phyloP scores from a whole-genome alignment of 1,140 invertebrate genomes.

The Drosophila obscura region DNA sequence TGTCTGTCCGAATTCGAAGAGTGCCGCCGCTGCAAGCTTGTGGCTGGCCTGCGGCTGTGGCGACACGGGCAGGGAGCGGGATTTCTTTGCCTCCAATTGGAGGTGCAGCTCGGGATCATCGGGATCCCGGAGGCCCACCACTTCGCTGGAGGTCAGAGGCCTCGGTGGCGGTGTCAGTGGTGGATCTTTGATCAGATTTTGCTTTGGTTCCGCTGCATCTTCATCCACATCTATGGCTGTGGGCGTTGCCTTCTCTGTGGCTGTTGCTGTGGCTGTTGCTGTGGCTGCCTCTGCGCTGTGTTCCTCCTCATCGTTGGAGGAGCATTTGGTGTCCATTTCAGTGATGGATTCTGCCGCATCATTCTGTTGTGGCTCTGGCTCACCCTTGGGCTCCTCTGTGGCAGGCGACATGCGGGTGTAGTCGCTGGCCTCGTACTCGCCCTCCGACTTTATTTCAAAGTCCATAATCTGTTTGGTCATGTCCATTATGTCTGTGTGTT shows the following conservation, averaged over 20 bases:
- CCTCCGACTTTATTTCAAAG: constrained; percentile 66
- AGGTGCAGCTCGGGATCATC: constrained; percentile 68
- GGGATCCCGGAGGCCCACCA: constrained; percentile 64
- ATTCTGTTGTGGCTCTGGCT: background rate
- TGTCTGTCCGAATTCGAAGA: constrained; percentile 65
- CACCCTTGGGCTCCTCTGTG: constrained; percentile 45
- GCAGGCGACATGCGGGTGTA: constrained; percentile 43
- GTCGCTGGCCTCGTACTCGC: constrained; percentile 61
- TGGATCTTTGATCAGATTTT: constrained; percentile 34
- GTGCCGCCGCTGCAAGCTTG: constrained; percentile 54
- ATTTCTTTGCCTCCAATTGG: constrained; percentile 64
- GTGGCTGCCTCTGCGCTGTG: background rate
- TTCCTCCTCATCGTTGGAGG: constrained; percentile 19
- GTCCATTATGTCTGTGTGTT: constrained; percentile 56
- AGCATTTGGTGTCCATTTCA: constrained; percentile 8
- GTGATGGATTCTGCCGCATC: background rate
- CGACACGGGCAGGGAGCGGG: constrained; percentile 74
- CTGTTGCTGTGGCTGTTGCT: background rate
- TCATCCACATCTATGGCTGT: constrained; percentile 17
- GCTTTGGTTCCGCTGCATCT: constrained; percentile 23
- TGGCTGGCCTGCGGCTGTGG: constrained; percentile 65
- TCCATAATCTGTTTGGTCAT: constrained; percentile 82
- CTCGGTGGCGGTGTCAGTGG: constrained; percentile 73
- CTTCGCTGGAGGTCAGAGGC: constrained; percentile 76
- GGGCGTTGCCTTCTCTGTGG: background rate